Evolutionary conservation across 2,888 invertebrate genomes (phyloP), one percentile per base, ranked within the genome.

Genomic region (Noctua pronuba): DNA sequence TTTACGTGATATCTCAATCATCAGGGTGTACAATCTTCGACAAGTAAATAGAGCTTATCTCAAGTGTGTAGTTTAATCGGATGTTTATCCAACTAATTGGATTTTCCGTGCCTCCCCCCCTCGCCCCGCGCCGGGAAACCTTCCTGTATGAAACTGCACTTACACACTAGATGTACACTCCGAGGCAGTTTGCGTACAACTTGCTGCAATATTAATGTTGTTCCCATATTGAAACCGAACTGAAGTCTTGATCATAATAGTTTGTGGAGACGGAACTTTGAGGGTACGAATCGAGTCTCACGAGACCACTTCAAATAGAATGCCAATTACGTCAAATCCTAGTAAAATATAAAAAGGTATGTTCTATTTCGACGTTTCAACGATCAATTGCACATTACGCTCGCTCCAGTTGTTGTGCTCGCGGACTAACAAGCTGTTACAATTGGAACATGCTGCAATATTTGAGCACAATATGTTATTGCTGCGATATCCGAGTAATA

Each of bases 41-140:
- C 90, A 89, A 87, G 92, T 90, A 93, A 94, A 94, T 92, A 93
- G 89, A 91, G 93, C 92, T 94, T 93, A 93, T 93, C 93, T 93
- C 88, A 86, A 93, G 90, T 92, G 90, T 91, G 88, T 92, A 94
- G 92, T 92, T 92, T 92, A 94, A 93, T 93, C 91, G 92, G 92
- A 92, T 95, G 95, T 95, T 95, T 94, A 94, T 94, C 91, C 92
- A 93, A 92, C 94, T 95, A 95, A 95, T 95, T 95, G 95, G 93
- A 94, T 95, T 93, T 93, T 92, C 92, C 92, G 90, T 90, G 89
- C 87, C 84, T 83, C 83, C 87, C 82, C 31, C 79, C 75, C 65
- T 69, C 71, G 68, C 66, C 46, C 78, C 82, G 60, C 80, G 70
- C 80, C 86, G 68, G 83, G 86, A 79, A 90, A 86, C 89, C 91